A percentile compares a stretch with the other conserved stretches of the same genome.
Evolutionary conservation across 2,113 vertebrate genomes (phyloP).

Genomic region (Coracopsis vasa): DNA sequence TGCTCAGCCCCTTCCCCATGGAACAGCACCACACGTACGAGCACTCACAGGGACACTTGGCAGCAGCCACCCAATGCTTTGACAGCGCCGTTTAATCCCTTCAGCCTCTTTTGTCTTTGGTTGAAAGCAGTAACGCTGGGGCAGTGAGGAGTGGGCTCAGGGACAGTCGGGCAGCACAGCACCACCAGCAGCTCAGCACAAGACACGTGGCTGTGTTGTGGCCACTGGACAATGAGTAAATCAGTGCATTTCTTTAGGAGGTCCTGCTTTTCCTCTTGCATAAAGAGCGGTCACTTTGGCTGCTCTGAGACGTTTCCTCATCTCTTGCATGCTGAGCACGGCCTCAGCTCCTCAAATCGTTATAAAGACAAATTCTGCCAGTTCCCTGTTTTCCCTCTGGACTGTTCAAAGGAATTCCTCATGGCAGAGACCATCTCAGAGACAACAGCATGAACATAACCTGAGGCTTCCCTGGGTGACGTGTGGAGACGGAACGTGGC

Average conservation of each 20-base stretch:
- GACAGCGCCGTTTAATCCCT: not conserved
- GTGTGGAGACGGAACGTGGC: accelerated
- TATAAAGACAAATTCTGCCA: not conserved
- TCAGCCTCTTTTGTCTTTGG: not conserved
- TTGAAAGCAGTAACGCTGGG: not conserved
- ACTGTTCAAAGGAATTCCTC: not conserved
- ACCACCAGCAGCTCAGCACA: accelerated
- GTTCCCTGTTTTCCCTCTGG: not conserved
- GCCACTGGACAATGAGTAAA: accelerated
- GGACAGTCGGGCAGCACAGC: not conserved
- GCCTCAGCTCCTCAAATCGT: not conserved
- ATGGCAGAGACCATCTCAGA: not conserved
- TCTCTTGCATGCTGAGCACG: not conserved
- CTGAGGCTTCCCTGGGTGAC: not conserved
- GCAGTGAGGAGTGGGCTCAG: accelerated
- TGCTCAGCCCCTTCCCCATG: not conserved
- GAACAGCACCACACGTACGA: accelerated
- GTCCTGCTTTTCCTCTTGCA: not conserved
- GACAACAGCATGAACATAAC: not conserved
- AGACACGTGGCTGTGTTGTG: not conserved
- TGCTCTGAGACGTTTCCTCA: not conserved
- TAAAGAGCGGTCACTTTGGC: not conserved
- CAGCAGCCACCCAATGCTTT: not conserved
- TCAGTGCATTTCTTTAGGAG: not conserved
- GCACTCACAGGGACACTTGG: accelerated